Conservation (phyloP, 2,113 vertebrate species). For the Elaphurus davidianus region DNA sequence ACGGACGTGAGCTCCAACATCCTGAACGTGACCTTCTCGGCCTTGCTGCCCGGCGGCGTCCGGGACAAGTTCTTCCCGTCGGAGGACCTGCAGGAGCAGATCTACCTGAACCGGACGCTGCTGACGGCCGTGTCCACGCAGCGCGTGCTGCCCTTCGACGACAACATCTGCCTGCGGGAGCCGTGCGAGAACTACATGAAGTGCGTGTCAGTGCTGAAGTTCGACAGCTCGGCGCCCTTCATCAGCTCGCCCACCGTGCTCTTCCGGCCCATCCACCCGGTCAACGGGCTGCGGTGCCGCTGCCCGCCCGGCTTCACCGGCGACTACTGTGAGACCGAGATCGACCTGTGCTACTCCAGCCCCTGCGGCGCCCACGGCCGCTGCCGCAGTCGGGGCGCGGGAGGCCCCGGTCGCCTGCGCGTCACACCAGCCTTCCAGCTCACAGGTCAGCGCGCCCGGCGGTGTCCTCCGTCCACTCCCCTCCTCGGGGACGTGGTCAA, state of each 20-base stretch:
- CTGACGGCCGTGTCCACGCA: conserved; percentile 91
- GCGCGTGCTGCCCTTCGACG: conserved; percentile 95
- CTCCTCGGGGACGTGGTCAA: rapidly evolving
- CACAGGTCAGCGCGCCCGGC: rapidly evolving
- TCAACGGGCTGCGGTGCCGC: conserved; percentile 94
- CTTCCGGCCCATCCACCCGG: conserved; percentile 96
- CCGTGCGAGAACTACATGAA: conserved; percentile 99
- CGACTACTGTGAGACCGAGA: conserved; percentile 96
- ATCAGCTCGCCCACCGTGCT: conserved; percentile 93
- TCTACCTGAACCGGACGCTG: conserved; percentile 96
- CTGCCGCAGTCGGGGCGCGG: conserved; percentile 81
- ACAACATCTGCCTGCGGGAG: conserved; percentile 97
- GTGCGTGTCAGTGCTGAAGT: conserved; percentile 95
- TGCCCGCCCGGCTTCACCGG: conserved; percentile 95
- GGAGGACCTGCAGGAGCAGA: conserved; percentile 96
- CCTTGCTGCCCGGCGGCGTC: conserved; percentile 88
- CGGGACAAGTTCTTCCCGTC: conserved; percentile 91
- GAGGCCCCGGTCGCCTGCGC: rapidly evolving
- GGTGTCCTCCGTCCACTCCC: rapidly evolving
- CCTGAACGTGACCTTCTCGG: conserved; percentile 96
- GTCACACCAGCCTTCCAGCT: rapidly evolving
- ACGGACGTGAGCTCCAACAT: conserved; percentile 93
- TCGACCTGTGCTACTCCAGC: conserved; percentile 96
- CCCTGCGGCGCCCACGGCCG: conserved; percentile 91
- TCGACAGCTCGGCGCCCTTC: conserved; percentile 96